Evolutionary conservation across 2,888 invertebrate genomes (phyloP), one percentile per base, ranked within the genome.

Genomic region (Dryadula phaetusa): DNA sequence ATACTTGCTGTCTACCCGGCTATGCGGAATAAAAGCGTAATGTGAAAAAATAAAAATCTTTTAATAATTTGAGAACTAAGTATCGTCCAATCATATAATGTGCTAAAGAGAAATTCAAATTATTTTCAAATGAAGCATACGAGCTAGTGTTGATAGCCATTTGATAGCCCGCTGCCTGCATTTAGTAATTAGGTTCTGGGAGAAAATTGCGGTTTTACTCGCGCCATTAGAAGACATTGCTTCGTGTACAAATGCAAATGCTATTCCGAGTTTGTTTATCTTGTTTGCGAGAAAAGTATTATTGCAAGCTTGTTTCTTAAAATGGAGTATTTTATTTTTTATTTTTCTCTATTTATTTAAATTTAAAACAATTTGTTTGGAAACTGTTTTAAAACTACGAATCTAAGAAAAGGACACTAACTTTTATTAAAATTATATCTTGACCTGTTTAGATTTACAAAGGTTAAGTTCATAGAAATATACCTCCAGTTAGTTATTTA

Each of bases 131-230:
- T 44, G 61, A 58, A 67, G 34, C 47, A 37, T 58, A 63, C 62
- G 42, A 25, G 46, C 20, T 56, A 40, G 63, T 46, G 32, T 42
- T 18, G 18, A 52, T 64, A 60, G 40, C 52, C 22, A 49, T 58
- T 62, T 47, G 64, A 47, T 64, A 62, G 67, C 47, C 42, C 40
- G 62, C 60, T 54, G 67, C 40, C 46, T 42, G 63, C 61, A 64
- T 47, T 67, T 64, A 56, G 66, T 70, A 67, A 64, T 67, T 67
- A 67, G 64, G 52, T 49, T 52, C 60, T 58, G 44, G 34, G 34
- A 64, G 54, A 47, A 66, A 40, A 37, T 56, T 32, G 69, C 62
- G 42, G 56, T 53, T 22, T 64, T 54, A 64, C 44, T 54, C 32
- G 44, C 20, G 42, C 62, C 60, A 60, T 62, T 62, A 42, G 40